Evolutionary conservation across 2,888 invertebrate species (phyloP).

Genomic region (Hedychridium roseum): DNA sequence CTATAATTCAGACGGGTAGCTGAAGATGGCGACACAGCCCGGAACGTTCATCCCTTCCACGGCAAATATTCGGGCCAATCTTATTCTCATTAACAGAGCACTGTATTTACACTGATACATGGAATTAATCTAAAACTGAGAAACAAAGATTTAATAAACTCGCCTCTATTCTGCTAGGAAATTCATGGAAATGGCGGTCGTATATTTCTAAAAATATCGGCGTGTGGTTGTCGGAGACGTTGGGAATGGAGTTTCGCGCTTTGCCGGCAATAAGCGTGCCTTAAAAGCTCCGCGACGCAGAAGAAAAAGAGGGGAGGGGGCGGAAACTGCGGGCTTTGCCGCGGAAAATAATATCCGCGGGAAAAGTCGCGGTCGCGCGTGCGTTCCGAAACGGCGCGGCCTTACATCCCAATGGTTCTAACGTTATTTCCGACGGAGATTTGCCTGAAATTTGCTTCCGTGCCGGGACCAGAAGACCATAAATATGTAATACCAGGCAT

Average conservation of each 20-base stretch:
- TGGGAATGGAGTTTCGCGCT: conserved; percentile 9
- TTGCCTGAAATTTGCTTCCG: conserved; percentile 59
- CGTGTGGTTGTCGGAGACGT: conserved; percentile 7
- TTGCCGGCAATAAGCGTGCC: conserved; percentile 31
- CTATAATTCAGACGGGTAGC: background rate
- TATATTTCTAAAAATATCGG: too few species aligned
- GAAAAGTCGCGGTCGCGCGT: conserved; percentile 20
- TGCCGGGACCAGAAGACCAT: conserved; percentile 59
- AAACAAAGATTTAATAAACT: too few species aligned
- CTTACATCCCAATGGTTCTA: conserved; percentile 53
- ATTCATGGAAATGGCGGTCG: too few species aligned
- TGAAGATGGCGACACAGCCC: conserved; percentile 18
- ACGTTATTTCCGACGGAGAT: conserved; percentile 58
- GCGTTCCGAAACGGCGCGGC: conserved; percentile 33
- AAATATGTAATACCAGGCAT: conserved; percentile 62
- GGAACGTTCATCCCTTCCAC: background rate
- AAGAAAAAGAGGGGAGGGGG: conserved; percentile 19
- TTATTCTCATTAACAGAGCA: too few species aligned
- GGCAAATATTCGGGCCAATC: too few species aligned
- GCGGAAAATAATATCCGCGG: conserved; percentile 39
- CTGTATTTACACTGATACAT: too few species aligned
- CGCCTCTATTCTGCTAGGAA: too few species aligned
- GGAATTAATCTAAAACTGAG: too few species aligned
- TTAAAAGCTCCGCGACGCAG: conserved; percentile 14
- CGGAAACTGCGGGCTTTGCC: conserved; percentile 11